Evolutionary conservation across 2,888 invertebrate genomes (phyloP).

Genomic region (Parnassius glacialis): DNA sequence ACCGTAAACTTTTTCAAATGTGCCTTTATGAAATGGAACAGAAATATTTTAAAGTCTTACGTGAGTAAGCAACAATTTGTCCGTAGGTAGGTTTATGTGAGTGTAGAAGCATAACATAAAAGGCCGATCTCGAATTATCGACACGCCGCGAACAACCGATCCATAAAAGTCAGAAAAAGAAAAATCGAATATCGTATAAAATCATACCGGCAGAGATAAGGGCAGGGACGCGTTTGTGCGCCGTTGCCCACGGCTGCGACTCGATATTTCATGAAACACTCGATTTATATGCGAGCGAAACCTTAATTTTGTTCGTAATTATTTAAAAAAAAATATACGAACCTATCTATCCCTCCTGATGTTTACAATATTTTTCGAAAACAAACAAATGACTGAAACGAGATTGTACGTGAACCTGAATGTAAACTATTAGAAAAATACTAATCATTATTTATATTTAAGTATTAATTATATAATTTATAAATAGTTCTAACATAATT

Average conservation of each 20-base stretch:
- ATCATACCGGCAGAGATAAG: slow-evolving; percentile 74
- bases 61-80: slow-evolving; percentile 16
- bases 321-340: slow-evolving; percentile 51
- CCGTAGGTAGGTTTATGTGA: slow-evolving; percentile 19
- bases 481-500: neutral
- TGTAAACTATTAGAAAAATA: no score
- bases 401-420: no score
- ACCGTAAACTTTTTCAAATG: slow-evolving; percentile 17
- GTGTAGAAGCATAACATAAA: slow-evolving; percentile 33
- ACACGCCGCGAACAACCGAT: slow-evolving; percentile 74
- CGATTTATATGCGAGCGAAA: slow-evolving; percentile 76
- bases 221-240: slow-evolving; percentile 61
- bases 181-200: slow-evolving; percentile 75
- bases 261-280: slow-evolving; percentile 77
- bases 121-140: slow-evolving; percentile 68
- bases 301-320: slow-evolving; percentile 75
- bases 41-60: slow-evolving; percentile 15
- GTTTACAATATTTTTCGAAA: neutral
- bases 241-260: slow-evolving; percentile 72
- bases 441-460: no score
- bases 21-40: slow-evolving; percentile 31
- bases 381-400: no score
- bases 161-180: slow-evolving; percentile 75
- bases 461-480: neutral
- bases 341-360: slow-evolving; percentile 1